phyloP scores from a whole-genome alignment of 2,113 vertebrate species.

The Dipodomys stephensi region DNA sequence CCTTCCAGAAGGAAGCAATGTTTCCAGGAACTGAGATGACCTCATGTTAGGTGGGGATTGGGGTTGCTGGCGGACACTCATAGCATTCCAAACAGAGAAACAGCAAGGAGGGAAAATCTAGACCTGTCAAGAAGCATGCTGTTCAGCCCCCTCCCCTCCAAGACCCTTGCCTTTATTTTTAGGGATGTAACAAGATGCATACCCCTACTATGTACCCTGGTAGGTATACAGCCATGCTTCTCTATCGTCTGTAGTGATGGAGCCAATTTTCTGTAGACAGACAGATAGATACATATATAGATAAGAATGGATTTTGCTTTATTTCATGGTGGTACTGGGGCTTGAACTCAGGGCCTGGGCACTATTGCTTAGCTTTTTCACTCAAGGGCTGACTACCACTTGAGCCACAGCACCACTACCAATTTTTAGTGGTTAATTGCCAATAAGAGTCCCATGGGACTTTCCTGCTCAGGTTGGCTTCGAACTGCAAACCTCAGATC shows the following conservation, averaged over 20 bases:
- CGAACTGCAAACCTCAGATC: no score
- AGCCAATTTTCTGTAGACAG: no score
- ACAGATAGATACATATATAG: neutral
- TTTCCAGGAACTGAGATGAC: conserved; percentile 29
- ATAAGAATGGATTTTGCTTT: no score
- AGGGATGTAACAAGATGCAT: neutral
- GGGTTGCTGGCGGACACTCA: neutral
- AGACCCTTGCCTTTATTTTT: no score
- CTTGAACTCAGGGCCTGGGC: no score
- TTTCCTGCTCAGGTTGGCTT: no score
- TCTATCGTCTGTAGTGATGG: neutral
- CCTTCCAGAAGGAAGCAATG: neutral
- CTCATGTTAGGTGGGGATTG: neutral
- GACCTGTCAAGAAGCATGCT: neutral
- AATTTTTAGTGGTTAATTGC: no score
- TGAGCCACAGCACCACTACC: no score
- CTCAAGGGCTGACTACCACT: no score
- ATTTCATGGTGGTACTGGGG: no score
- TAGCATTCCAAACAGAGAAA: conserved; percentile 34
- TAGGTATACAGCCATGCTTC: neutral
- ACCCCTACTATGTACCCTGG: neutral
- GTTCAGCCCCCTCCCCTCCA: neutral
- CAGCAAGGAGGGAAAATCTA: neutral
- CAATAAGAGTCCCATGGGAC: no score
- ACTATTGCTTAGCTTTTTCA: no score